Evolutionary conservation across 1,140 invertebrate species (phyloP).

Genomic region (Aplysia californica): DNA sequence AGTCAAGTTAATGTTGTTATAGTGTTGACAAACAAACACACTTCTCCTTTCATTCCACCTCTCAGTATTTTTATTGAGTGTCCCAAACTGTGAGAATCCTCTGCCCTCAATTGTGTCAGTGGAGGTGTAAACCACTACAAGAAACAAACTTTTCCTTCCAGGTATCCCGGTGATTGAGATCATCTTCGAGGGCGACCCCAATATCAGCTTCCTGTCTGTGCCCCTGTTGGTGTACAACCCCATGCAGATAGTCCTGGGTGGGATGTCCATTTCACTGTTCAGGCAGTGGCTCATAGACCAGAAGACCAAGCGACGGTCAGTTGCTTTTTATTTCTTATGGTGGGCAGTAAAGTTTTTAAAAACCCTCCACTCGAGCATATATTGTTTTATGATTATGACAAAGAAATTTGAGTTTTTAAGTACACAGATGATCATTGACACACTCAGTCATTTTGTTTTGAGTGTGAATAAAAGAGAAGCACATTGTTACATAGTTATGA

Average conservation of each 20-base stretch:
- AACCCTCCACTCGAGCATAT: no score
- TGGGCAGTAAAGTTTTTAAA: no score
- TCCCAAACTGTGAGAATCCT: not conserved
- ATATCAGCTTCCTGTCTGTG: constrained; percentile 71
- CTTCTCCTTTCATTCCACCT: not conserved
- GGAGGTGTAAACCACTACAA: not conserved
- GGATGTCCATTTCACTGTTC: constrained; percentile 65
- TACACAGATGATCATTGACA: no score
- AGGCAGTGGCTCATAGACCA: constrained; percentile 37
- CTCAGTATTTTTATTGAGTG: not conserved
- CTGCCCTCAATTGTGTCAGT: not conserved
- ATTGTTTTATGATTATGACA: no score
- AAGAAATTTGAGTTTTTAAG: no score
- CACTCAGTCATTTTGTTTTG: no score
- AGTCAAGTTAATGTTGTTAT: not conserved
- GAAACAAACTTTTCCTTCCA: constrained; percentile 50
- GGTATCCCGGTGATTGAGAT: constrained; percentile 73
- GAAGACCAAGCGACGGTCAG: not conserved
- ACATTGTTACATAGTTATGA: no score
- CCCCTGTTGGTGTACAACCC: constrained; percentile 74
- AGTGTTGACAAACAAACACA: not conserved
- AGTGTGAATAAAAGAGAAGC: no score
- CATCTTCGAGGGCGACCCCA: constrained; percentile 71
- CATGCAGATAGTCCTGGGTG: constrained; percentile 72
- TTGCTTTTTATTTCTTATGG: no score